Percentiles rank a stretch among this genome's conserved stretches.
Evolutionary conservation across 2,113 vertebrate species (phyloP).

Genomic region (Lepisosteus oculatus): DNA sequence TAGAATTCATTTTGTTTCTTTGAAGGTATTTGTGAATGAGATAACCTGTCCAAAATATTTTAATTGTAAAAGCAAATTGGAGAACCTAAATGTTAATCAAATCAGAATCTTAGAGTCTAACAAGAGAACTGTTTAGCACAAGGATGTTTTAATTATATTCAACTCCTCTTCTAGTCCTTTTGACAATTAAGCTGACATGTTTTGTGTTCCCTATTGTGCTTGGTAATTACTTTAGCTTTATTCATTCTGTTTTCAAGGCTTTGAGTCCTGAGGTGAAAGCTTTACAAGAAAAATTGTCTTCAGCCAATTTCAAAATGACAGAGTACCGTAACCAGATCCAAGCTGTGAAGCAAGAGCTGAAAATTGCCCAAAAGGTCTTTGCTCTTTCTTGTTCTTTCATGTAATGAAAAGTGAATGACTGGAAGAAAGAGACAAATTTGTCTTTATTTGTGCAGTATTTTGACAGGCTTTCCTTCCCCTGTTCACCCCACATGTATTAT

Average conservation of each 20-base stretch:
- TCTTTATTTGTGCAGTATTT: not conserved
- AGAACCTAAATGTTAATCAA: no score
- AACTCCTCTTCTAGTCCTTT: no score
- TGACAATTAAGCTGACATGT: not conserved
- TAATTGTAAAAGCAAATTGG: no score
- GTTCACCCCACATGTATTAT: no score
- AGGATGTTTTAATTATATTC: no score
- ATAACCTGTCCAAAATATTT: no score
- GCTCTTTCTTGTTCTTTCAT: not conserved
- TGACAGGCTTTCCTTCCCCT: not conserved
- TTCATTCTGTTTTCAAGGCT: constrained; percentile 45
- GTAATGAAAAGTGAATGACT: not conserved
- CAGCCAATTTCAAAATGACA: constrained; percentile 73
- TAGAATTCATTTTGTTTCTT: no score
- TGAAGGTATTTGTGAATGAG: no score
- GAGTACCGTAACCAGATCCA: constrained; percentile 92
- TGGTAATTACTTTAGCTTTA: not conserved
- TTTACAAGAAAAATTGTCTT: constrained; percentile 77
- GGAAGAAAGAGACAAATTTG: not conserved
- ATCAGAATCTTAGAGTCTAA: no score
- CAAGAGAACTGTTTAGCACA: no score
- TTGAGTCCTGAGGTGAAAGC: constrained; percentile 69
- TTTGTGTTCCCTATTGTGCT: not conserved
- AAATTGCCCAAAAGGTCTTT: constrained; percentile 83
- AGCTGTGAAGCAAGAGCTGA: constrained; percentile 77